A percentile compares a stretch with the other conserved stretches of the same genome.
These are phyloP conservation scores for Chlorospingus semifuscus DNA, from an alignment of 2,797 vertebrate genomes.

Conservation along the genomic window DNA sequence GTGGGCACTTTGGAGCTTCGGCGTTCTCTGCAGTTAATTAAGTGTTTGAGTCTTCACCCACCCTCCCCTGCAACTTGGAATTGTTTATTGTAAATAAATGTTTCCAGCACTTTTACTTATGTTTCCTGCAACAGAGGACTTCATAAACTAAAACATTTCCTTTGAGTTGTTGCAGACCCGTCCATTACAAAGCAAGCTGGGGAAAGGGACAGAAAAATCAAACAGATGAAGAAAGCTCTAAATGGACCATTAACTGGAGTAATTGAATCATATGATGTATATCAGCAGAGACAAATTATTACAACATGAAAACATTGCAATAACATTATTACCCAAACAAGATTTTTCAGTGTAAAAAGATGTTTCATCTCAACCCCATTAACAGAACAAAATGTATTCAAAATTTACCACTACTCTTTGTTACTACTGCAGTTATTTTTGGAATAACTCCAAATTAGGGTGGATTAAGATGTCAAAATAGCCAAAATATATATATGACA, in stretches of 20 bases:
- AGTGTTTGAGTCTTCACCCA: neutral
- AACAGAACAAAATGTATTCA: neutral
- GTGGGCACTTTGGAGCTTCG: accelerated
- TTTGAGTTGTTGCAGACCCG: neutral
- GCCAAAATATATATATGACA: neutral
- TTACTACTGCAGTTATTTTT: neutral
- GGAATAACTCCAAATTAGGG: neutral
- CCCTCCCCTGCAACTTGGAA: neutral
- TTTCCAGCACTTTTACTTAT: neutral
- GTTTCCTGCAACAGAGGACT: neutral
- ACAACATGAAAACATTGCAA: neutral
- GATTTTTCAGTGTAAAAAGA: neutral
- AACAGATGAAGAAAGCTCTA: neutral
- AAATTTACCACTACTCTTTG: neutral
- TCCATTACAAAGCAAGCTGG: neutral
- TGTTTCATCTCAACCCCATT: neutral
- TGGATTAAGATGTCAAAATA: neutral
- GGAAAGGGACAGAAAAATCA: neutral
- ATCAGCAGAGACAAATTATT: neutral
- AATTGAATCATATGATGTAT: neutral
- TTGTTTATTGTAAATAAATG: neutral
- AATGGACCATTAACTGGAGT: neutral
- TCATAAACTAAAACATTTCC: neutral
- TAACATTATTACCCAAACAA: neutral
- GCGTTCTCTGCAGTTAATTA: neutral